Base-by-base conservation (phyloP, 2,113 vertebrate genomes). In the Cinclus mexicanus region DNA sequence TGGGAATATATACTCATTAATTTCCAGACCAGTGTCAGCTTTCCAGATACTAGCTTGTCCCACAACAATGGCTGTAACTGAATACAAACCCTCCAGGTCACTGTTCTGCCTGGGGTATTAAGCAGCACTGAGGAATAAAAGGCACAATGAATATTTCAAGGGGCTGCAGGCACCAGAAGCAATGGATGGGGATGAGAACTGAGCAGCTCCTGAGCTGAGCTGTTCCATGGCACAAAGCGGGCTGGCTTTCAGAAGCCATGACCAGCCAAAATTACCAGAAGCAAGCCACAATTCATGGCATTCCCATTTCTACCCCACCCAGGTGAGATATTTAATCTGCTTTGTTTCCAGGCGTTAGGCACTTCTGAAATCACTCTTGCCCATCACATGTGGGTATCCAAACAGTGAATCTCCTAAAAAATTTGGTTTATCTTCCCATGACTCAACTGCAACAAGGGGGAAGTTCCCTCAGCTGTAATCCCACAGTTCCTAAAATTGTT, bases 61-160 rank as follows among this genome's bases (percentile, higher is more conserved):
- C 85, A 31, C 61, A 78, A 64, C 91, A 95, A 87, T 20, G 92
- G 22, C 56, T 90, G 95, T 93, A 95, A 90, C 69, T 31, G 65
- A 75, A 96, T 71, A 86, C 83, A 78, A 17, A 64, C 11, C 21
- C 35, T 83, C 41, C 82, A 24, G 72, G 65, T 56, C 85, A 46
- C 52, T 21, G 1, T 5, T 93, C 60, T 49, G 89, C 69, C 83
- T 22, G 18, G 61, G 72, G 41, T 95, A 96, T 84, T 70, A 44
- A 90, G 81, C 53, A 71, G 85, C 93, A 42, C 57, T 1, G 46
- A 71, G 9, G 49, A 75, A 90, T 81, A 94, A 65, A 94, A 90
- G 83, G 85, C 2, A 1, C 12, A 78, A 95, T 96, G 29, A 96
- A 94, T 95, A 95, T 95, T 96, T 95, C 90, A 96, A 89, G 76